Conservation (phyloP, 2,888 invertebrate genomes). For the Lypha dubia region DNA sequence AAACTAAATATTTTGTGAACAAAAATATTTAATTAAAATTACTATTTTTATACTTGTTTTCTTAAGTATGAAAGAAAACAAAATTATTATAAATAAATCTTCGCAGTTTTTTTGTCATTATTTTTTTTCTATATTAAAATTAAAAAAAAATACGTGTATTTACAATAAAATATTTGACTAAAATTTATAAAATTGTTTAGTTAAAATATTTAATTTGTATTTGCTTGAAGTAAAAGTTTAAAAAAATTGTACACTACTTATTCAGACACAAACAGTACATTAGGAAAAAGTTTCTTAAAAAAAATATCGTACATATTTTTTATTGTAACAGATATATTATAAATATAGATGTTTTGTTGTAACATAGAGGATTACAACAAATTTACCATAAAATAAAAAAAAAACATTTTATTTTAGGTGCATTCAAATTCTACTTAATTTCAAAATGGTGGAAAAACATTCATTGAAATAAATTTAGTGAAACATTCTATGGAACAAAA, state of each 20-base stretch:
- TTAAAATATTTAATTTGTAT: neutral
- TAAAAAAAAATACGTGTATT: conserved; percentile 54
- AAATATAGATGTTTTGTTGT: conserved; percentile 21
- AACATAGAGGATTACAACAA: neutral
- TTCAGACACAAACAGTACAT: conserved; percentile 38
- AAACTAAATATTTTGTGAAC: conserved; percentile 38
- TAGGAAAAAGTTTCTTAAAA: neutral
- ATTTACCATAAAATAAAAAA: conserved; percentile 33
- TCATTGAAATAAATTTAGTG: conserved; percentile 15
- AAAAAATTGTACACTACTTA: conserved; percentile 15
- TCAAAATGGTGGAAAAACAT: conserved; percentile 34
- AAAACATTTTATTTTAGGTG: conserved; percentile 25
- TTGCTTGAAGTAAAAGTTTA: neutral
- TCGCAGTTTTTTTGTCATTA: conserved; percentile 60
- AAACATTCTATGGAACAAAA: conserved; percentile 57
- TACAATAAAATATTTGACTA: conserved; percentile 54
- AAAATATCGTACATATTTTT: neutral
- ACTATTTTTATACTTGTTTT: conserved; percentile 17
- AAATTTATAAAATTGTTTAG: neutral
- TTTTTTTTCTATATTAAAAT: conserved; percentile 5
- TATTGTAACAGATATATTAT: conserved; percentile 29
- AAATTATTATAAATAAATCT: conserved; percentile 68
- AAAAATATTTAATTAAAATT: conserved; percentile 6
- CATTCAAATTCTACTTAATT: conserved; percentile 49
- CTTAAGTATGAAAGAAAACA: conserved; percentile 39